phyloP scores from a whole-genome alignment of 2,888 invertebrate species.

The Aphidoletes aphidimyza region DNA sequence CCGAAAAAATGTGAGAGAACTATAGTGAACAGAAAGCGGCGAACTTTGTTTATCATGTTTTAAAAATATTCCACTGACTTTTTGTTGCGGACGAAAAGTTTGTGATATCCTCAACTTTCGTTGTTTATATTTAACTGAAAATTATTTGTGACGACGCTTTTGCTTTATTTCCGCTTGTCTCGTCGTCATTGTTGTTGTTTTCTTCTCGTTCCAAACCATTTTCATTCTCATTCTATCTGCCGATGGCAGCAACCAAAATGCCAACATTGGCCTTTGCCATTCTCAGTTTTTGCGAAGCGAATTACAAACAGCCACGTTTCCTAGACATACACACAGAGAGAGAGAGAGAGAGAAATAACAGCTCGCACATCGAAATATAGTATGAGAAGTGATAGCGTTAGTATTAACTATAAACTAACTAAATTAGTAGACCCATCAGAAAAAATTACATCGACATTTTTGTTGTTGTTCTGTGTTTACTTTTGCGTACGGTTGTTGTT shows the following conservation, averaged over 20 bases:
- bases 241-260: too few relatives aligned
- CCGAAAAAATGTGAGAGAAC: background rate
- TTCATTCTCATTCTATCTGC: background rate
- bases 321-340: too few relatives aligned
- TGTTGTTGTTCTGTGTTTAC: background rate
- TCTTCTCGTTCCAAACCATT: background rate
- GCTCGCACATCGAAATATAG: background rate
- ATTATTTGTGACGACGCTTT: conserved; percentile 1
- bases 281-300: too few relatives aligned
- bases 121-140: conserved; percentile 38
- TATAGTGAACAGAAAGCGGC: background rate
- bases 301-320: too few relatives aligned
- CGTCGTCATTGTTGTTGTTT: too few relatives aligned
- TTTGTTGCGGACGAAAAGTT: background rate
- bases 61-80: background rate
- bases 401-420: conserved; percentile 13
- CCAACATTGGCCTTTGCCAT: too few relatives aligned
- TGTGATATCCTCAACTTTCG: conserved; percentile 30
- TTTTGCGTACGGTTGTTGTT: background rate
- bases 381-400: background rate
- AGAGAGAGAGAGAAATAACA: too few relatives aligned
- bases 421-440: background rate
- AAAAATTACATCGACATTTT: background rate
- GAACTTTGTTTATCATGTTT: background rate
- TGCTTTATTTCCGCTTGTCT: background rate